Evolutionary conservation across 2,113 vertebrate species (phyloP).

Genomic region (Todiramphus saurophagus): DNA sequence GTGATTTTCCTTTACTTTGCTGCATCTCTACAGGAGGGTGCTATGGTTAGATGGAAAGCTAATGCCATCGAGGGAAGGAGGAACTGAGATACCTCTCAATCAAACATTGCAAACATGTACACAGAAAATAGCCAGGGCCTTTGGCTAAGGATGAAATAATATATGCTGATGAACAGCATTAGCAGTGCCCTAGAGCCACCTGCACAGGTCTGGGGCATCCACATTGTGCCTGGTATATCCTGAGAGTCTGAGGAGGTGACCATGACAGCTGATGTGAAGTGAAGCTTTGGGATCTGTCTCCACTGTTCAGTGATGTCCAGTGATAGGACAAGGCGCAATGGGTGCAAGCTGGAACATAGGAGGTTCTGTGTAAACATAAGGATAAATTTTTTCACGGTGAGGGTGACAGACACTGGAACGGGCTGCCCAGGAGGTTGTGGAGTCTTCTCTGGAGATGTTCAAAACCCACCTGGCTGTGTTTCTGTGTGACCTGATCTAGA

Average conservation of each 20-base stretch:
- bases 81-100: background rate
- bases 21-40: background rate
- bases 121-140: background rate
- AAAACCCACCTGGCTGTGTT: too few species aligned
- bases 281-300: background rate
- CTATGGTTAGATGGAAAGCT: background rate
- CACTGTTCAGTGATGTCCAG: background rate
- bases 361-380: too few species aligned
- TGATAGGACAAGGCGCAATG: too few species aligned
- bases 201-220: background rate
- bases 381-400: too few species aligned
- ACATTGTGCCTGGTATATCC: background rate
- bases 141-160: background rate
- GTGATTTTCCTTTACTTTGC: background rate
- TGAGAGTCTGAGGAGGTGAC: background rate
- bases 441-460: too few species aligned
- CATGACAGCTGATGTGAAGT: rapidly evolving
- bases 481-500: too few species aligned
- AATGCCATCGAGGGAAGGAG: background rate
- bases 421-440: too few species aligned
- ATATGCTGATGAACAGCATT: background rate
- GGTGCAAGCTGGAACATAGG: too few species aligned
- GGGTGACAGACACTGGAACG: too few species aligned
- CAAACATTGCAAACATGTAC: background rate
- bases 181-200: background rate